Evolutionary conservation across 2,797 vertebrate genomes (phyloP).

Genomic region (Tapirus indicus): DNA sequence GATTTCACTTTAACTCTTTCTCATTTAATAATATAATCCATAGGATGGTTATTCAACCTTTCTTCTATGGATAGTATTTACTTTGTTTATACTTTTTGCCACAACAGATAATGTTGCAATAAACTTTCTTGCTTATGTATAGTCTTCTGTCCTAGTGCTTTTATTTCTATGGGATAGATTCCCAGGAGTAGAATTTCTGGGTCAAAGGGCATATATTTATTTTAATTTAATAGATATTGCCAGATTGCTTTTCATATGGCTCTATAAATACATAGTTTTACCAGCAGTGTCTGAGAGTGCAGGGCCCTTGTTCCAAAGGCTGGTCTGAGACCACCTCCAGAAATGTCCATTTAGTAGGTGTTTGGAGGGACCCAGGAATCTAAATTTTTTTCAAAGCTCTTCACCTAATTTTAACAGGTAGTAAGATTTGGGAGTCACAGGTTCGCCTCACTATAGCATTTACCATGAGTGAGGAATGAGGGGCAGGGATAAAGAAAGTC

Average conservation of each 20-base stretch:
- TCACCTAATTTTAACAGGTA: background rate
- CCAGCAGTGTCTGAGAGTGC: background rate
- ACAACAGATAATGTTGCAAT: background rate
- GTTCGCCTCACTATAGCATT: background rate
- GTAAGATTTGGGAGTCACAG: background rate
- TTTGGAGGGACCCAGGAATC: background rate
- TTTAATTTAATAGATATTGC: background rate
- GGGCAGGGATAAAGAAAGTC: background rate
- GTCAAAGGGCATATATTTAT: background rate
- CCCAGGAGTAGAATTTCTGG: background rate
- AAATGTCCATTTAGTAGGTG: background rate
- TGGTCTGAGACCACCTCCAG: background rate
- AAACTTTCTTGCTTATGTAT: background rate
- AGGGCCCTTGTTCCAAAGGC: background rate
- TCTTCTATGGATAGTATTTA: background rate
- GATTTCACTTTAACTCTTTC: background rate
- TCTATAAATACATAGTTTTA: background rate
- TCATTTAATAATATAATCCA: background rate
- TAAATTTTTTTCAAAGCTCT: background rate
- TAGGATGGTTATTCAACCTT: background rate
- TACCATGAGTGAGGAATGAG: background rate
- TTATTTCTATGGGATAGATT: background rate
- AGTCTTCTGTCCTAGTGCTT: background rate
- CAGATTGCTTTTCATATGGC: background rate
- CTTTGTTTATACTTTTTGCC: background rate